Base-by-base conservation (phyloP, 2,888 invertebrate genomes). In the Teleogryllus oceanicus region DNA sequence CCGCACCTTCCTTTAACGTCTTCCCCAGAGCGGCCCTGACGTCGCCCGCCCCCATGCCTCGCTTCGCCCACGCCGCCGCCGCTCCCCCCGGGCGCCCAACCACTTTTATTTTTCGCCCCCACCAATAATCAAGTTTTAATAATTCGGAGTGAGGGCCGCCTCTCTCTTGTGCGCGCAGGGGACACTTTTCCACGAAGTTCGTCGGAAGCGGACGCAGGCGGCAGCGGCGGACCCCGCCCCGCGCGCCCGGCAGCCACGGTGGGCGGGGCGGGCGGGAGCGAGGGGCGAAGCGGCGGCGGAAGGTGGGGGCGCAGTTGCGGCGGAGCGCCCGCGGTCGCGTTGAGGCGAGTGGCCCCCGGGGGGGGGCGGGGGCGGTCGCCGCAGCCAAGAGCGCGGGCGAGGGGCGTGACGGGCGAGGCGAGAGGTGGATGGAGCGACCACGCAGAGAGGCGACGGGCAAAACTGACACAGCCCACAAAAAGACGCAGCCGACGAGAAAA, bases 31-130 rank as follows among this genome's bases (percentile, higher is more conserved):
- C 62, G 13, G 8, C 62, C 62, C 37, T 37, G 37, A 37, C 37
- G 37, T 37, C 37, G 37, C 37, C 8, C 37, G 37, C 37, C 37
- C 37, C 37, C 37, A 8, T 62, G n/a, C 62, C 5, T 1, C 62
- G 13, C 5, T n/a, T 62, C 62, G 62, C 62, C 62, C 62, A 62
- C 37, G 37, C 4, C 16, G 16, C 62, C 62, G n/a, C 62, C 62
- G 13, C 16, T 5, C 62, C n/a, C 16, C n/a, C n/a, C n/a, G 16
- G 13, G 13, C 62, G 62, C 62, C 62, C 62, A 62, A 62, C 62
- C 62, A 62, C 62, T 62, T 62, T 62, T 62, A 62, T 62, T 62
- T 62, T 62, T n/a, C 62, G 13, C 62, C n/a, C 62, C 62, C 62
- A 13, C 13, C 62, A n/a, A 62, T 62, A 62, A 62, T 62, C 62